A percentile compares a stretch with the other conserved stretches of the same genome.
Conservation (phyloP, 2,113 vertebrate species). For the Dendropsophus ebraccatus region DNA sequence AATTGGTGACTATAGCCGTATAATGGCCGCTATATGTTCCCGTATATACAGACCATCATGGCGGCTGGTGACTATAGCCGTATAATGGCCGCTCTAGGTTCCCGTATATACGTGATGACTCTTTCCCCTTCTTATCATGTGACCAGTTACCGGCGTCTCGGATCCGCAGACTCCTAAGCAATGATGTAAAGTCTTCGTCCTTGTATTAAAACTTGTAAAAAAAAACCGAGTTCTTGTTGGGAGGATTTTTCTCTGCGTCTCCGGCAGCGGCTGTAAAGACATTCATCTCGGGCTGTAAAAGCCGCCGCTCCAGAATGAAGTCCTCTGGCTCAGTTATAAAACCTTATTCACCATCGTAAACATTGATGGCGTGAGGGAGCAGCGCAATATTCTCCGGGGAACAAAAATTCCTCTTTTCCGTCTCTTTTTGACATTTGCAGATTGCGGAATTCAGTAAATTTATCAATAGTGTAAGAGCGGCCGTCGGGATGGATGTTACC, state of each 20-base stretch:
- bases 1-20: too few relatives aligned
- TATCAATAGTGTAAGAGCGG: slow-evolving; percentile 16
- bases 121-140: not conserved
- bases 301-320: slow-evolving; percentile 37
- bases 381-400: slow-evolving; percentile 10
- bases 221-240: not conserved
- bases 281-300: slow-evolving; percentile 42
- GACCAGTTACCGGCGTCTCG: not conserved
- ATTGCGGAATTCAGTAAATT: slow-evolving; percentile 7
- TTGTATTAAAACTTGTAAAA: not conserved
- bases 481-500: not conserved
- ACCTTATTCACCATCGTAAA: slow-evolving; percentile 47
- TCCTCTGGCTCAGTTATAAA: slow-evolving; percentile 54
- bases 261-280: slow-evolving; percentile 21
- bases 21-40: too few relatives aligned
- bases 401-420: not conserved
- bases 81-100: too few relatives aligned
- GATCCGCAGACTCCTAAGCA: not conserved
- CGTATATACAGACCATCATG: too few relatives aligned
- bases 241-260: not conserved
- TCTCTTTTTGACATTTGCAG: slow-evolving; percentile 38
- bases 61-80: too few relatives aligned
- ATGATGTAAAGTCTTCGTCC: not conserved
- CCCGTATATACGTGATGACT: not conserved
- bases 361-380: slow-evolving; percentile 38